Evolutionary conservation across 2,797 vertebrate species (phyloP), one percentile per base, ranked within the genome.

Genomic region (Rousettus madagascariensis): DNA sequence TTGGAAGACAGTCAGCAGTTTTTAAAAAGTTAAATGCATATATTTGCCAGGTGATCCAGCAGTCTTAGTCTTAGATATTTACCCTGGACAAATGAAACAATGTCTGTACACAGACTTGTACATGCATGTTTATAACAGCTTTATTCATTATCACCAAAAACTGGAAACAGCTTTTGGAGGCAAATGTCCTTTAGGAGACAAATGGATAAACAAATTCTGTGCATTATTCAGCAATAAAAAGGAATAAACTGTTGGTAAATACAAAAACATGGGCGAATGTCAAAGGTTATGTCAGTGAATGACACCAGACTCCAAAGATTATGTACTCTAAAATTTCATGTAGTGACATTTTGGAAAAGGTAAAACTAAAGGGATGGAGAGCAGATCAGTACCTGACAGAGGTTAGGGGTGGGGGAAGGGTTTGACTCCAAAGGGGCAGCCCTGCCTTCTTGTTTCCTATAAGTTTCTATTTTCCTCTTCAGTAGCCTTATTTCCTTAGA

Each of bases 381-480:
- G 51, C 41, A 80, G 55, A 71, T 79, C 69, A 80, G 74, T 63
- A 61, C n/a, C 84, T 92, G 87, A 77, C 3, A 5, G 24, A 24
- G 51, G 30, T 53, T 66, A 83, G 55, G 33, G 26, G 2, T 36
- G 3, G 41, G 78, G 51, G 77, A 90, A 82, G 90, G 59, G 57
- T 90, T 89, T 94, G 75, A 57, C 20, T 88, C 41, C 53, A 71
- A 36, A 95, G 94, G 93, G 66, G 65, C 91, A 86, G 30, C 55
- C 38, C 36, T 88, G 49, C 53, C 83, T 88, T 80, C 79, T 72
- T 97, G 77, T 95, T 93, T 96, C 63, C 41, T 92, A 2, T 38
- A 57, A 83, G 93, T 91, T 94, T 96, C 87, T 66, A 5, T 96
- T 95, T 96, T 95, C 80, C 72, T 97, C 92, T 95, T 74, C 69